Percentiles rank a stretch among this genome's conserved stretches.
These are phyloP conservation scores for Perognathus longimembris DNA, from an alignment of 2,113 vertebrate species.

Conservation along the genomic window DNA sequence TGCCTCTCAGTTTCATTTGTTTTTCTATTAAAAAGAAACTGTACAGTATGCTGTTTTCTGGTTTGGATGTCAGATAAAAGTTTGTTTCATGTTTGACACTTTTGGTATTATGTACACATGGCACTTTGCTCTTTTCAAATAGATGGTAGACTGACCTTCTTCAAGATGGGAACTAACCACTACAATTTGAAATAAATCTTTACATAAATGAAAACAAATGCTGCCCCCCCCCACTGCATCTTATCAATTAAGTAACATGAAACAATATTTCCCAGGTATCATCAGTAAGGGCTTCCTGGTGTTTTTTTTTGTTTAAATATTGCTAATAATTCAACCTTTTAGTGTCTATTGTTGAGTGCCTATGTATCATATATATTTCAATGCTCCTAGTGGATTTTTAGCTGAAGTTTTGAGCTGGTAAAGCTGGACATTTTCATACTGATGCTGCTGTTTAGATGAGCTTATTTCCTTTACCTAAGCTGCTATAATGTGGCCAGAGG, in stretches of 20 bases:
- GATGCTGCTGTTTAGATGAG: background rate
- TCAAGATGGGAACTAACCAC: background rate
- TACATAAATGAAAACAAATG: background rate
- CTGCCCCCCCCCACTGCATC: background rate
- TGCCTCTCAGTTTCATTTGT: background rate
- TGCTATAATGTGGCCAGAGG: background rate
- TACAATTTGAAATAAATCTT: conserved; percentile 44
- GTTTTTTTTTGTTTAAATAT: conserved; percentile 51
- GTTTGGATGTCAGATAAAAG: conserved; percentile 48
- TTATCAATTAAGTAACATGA: conserved; percentile 15
- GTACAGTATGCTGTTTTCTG: conserved; percentile 29
- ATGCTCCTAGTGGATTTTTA: conserved; percentile 41
- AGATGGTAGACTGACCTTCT: conserved; percentile 19
- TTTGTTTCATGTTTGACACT: conserved; percentile 44
- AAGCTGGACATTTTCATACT: conserved; percentile 29
- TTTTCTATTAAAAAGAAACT: conserved; percentile 31
- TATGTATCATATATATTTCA: background rate
- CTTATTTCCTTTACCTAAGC: background rate
- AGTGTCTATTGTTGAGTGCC: background rate
- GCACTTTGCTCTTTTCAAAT: conserved; percentile 46
- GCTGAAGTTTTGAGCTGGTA: conserved; percentile 28
- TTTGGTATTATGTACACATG: background rate
- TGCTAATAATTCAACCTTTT: conserved; percentile 4
- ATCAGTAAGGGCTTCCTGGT: conserved; percentile 8
- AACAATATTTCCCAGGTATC: conserved; percentile 38